Percentiles rank a stretch among this genome's conserved stretches.
Evolutionary conservation across 2,113 vertebrate species (phyloP).

Genomic region (Ardeotis arabs): DNA sequence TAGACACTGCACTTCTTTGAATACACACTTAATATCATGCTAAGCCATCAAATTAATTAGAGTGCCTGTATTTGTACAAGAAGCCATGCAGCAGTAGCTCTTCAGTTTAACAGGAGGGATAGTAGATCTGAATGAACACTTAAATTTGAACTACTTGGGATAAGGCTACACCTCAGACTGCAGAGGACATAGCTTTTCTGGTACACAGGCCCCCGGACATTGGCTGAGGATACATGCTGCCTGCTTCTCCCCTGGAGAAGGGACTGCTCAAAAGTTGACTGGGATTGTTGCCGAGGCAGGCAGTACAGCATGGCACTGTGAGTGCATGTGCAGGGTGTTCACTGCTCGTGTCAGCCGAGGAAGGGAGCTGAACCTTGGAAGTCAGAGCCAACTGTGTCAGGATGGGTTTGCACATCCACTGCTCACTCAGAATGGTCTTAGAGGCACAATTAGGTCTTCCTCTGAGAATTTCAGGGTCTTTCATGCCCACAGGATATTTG

Average conservation of each 20-base stretch:
- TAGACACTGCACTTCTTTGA: constrained; percentile 26
- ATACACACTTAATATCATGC: neutral
- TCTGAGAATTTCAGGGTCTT: neutral
- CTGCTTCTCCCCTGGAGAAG: neutral
- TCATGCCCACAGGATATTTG: neutral
- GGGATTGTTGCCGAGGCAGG: rapidly evolving
- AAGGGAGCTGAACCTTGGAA: neutral
- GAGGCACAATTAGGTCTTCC: neutral
- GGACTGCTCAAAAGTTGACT: neutral
- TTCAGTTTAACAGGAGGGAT: neutral
- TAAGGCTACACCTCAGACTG: neutral
- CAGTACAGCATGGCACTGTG: rapidly evolving
- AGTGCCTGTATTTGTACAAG: neutral
- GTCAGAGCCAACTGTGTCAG: neutral
- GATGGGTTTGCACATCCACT: neutral
- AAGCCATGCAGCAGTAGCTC: neutral
- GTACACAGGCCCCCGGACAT: rapidly evolving
- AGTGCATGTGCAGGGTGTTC: rapidly evolving
- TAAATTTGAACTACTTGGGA: neutral
- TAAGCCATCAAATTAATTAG: constrained; percentile 4
- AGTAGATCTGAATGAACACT: neutral
- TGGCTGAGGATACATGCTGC: neutral
- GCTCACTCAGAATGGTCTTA: neutral
- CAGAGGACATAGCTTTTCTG: neutral
- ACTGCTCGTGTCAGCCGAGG: rapidly evolving